These are phyloP conservation scores for Eledona agricola DNA, from an alignment of 2,888 invertebrate genomes.

Conservation along the genomic window DNA sequence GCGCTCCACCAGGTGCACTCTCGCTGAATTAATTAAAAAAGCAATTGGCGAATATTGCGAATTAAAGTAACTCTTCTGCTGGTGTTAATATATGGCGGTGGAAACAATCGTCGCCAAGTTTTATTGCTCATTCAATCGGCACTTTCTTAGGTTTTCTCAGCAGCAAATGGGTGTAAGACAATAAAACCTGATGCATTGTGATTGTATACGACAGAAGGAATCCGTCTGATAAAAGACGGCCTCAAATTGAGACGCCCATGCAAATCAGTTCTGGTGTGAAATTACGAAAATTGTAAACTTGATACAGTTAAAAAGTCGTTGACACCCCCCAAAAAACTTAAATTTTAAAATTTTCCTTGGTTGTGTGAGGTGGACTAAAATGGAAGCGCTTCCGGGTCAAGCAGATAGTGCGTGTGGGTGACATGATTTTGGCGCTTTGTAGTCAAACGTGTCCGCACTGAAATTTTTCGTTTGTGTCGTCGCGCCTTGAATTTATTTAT, in stretches of 20 bases:
- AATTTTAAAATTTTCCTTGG: no score
- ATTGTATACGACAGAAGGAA: slow-evolving; percentile 61
- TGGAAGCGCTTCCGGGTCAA: no score
- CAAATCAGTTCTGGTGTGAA: slow-evolving; percentile 45
- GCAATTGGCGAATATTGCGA: slow-evolving; percentile 49
- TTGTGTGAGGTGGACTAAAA: no score
- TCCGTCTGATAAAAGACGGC: slow-evolving; percentile 57
- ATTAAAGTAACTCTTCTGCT: slow-evolving; percentile 60
- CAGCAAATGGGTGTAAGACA: slow-evolving; percentile 62
- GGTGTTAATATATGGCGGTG: slow-evolving; percentile 57
- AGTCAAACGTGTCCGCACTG: no score
- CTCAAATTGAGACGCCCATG: slow-evolving; percentile 58
- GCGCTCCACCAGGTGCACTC: not conserved
- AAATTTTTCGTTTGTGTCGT: no score
- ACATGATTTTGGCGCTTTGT: no score
- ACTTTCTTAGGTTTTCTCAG: slow-evolving; percentile 63
- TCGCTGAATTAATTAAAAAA: slow-evolving; percentile 38
- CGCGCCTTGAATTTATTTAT: no score
- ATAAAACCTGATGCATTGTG: slow-evolving; percentile 64
- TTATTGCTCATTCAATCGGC: slow-evolving; percentile 64
- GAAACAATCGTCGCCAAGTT: slow-evolving; percentile 62
- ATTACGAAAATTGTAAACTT: no score
- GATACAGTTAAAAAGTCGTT: no score
- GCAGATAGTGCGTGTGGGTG: no score
- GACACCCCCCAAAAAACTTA: no score